Evolutionary conservation across 2,113 vertebrate genomes (phyloP).

Genomic region (Rhynchomys soricoides): DNA sequence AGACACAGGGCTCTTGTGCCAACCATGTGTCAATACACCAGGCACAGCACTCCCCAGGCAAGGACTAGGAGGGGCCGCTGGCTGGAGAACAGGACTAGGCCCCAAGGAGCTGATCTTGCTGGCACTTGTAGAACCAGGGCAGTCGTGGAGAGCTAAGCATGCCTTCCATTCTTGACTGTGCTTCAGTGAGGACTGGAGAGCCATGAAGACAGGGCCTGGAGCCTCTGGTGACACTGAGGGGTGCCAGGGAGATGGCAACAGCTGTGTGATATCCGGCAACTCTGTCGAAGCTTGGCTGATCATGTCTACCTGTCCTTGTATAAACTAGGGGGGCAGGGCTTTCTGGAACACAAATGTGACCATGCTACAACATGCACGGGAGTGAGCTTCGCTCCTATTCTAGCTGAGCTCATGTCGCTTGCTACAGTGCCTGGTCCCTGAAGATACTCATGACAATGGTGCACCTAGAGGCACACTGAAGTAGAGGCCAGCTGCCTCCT

Average conservation of each 20-base stretch:
- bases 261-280: neutral
- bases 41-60: neutral
- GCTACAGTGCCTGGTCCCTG: neutral
- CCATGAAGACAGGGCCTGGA: neutral
- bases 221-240: neutral
- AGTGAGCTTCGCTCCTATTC: neutral
- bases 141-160: neutral
- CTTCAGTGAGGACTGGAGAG: neutral
- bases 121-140: no score
- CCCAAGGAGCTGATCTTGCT: neutral
- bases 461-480: neutral
- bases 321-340: neutral
- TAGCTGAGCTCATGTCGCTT: rapidly evolving
- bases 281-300: no score
- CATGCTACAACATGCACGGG: rapidly evolving
- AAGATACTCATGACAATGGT: neutral
- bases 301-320: no score
- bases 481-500: neutral
- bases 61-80: neutral
- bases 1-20: neutral
- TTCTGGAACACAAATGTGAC: neutral
- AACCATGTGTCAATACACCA: neutral
- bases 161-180: neutral
- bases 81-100: neutral
- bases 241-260: neutral